Evolutionary conservation across 2,888 invertebrate species (phyloP), one percentile per base, ranked within the genome.

Genomic region (Cerastis rubricosa): DNA sequence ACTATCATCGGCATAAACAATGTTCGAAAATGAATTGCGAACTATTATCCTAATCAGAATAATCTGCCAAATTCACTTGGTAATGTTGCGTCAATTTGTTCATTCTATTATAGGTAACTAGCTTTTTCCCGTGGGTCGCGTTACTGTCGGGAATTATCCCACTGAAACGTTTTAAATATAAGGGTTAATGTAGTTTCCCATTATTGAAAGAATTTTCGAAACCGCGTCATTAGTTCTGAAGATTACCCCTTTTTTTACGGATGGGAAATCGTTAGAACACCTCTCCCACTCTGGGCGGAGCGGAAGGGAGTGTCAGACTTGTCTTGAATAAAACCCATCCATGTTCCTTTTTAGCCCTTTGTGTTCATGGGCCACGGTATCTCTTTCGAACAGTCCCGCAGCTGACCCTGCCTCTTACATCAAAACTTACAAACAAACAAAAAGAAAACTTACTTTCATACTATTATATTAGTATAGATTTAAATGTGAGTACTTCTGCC

Each of bases 401-500:
- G n/a, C n/a, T n/a, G n/a, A n/a, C n/a, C n/a, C n/a, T n/a, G n/a
- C n/a, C n/a, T n/a, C n/a, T 22, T 1, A 43, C 43, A 43, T 43
- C 8, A 8, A n/a, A 64, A 43, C n/a, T 29, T 57, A 14, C 25
- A 59, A 29, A 59, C n/a, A 25, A 57, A 57, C 19, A 59, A 51
- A 22, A 22, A 59, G 19, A 19, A 7, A 3, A 19, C 61, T 5
- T 17, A 29, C 59, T 8, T 8, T 35, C 9, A 9, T 5, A 19
- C 19, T 5, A 61, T 19, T 9, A 61, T 19, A 61, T 61, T 11
- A 19, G 61, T 61, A 25, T 25, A n/a, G 43, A 64, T 64, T 92
- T 90, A 86, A 91, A 94, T 92, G 94, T 94, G 90, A 49, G 71
- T 90, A 90, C 89, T 88, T 85, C 71, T 78, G 77, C 89, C 86